These are phyloP conservation scores for Parnassius glacialis DNA, from an alignment of 2,888 invertebrate species.

Conservation along the genomic window DNA sequence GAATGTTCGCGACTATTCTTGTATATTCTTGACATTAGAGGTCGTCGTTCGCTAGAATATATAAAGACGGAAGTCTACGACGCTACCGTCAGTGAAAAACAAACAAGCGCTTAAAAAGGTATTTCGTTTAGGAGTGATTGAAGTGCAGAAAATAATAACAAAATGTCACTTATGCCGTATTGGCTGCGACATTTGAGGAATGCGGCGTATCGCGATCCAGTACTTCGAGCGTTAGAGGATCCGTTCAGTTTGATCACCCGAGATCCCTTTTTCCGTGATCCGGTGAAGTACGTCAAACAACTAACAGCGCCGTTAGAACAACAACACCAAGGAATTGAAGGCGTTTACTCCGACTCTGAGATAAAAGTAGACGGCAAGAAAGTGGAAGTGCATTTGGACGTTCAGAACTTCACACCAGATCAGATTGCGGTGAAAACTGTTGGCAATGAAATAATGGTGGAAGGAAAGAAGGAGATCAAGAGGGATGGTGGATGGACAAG, in stretches of 20 bases:
- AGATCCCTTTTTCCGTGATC: slow-evolving; percentile 70
- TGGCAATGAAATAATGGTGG: slow-evolving; percentile 86
- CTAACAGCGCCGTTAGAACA: slow-evolving; percentile 46
- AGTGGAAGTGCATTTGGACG: slow-evolving; percentile 87
- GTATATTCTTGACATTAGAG: slow-evolving; percentile 53
- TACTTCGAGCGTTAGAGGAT: slow-evolving; percentile 58
- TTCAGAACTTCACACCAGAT: slow-evolving; percentile 88
- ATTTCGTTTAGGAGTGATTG: too few relatives aligned
- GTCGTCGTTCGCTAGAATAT: slow-evolving; percentile 48
- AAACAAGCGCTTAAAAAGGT: slow-evolving; percentile 30
- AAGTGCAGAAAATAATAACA: slow-evolving; percentile 30
- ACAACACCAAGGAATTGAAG: slow-evolving; percentile 64
- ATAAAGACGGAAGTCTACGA: slow-evolving; percentile 43
- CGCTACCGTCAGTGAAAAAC: slow-evolving; percentile 42
- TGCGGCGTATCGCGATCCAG: slow-evolving; percentile 57
- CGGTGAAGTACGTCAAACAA: slow-evolving; percentile 57
- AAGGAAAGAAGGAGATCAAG: slow-evolving; percentile 89
- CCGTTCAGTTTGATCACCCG: slow-evolving; percentile 55
- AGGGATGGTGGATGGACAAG: slow-evolving; percentile 88
- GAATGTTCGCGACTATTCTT: slow-evolving; percentile 55
- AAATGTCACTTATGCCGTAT: slow-evolving; percentile 71
- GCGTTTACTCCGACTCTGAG: slow-evolving; percentile 77
- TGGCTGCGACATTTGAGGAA: slow-evolving; percentile 71
- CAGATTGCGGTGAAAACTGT: slow-evolving; percentile 90
- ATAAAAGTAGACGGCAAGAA: slow-evolving; percentile 83